Conservation (phyloP, 2,797 vertebrate genomes). For the Crax fasciolata region DNA sequence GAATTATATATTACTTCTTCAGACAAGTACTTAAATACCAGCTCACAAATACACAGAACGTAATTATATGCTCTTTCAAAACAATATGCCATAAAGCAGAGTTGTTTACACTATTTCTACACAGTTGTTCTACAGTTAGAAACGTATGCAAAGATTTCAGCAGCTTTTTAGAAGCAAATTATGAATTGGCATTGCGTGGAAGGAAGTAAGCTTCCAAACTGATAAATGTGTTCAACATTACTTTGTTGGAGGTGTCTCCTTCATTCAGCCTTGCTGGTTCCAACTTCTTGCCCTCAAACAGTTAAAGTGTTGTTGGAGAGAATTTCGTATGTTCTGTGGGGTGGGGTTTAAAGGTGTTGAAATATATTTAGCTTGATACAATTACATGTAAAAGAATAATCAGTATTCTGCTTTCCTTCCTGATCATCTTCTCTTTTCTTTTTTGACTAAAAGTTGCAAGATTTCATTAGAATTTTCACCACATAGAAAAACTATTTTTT, state of each 20-base stretch:
- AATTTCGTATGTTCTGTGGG: neutral
- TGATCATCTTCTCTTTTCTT: neutral
- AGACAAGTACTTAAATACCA: neutral
- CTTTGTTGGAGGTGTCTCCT: neutral
- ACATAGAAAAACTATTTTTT: neutral
- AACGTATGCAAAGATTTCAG: neutral
- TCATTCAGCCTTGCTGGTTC: neutral
- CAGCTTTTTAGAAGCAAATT: neutral
- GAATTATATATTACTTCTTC: slow-evolving; percentile 17
- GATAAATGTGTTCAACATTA: neutral
- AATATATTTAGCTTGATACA: neutral
- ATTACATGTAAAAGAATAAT: neutral
- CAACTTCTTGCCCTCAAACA: neutral
- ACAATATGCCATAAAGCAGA: neutral
- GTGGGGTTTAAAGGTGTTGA: neutral
- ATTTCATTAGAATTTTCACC: neutral
- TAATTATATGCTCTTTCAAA: neutral
- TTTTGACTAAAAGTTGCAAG: neutral
- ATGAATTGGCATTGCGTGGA: accelerated
- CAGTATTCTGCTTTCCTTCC: neutral
- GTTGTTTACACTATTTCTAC: neutral
- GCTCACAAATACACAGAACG: neutral
- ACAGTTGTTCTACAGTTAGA: neutral
- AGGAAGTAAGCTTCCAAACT: neutral
- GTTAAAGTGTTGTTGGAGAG: neutral